Conservation (phyloP, 2,888 invertebrate species). For the Maniola hyperantus region DNA sequence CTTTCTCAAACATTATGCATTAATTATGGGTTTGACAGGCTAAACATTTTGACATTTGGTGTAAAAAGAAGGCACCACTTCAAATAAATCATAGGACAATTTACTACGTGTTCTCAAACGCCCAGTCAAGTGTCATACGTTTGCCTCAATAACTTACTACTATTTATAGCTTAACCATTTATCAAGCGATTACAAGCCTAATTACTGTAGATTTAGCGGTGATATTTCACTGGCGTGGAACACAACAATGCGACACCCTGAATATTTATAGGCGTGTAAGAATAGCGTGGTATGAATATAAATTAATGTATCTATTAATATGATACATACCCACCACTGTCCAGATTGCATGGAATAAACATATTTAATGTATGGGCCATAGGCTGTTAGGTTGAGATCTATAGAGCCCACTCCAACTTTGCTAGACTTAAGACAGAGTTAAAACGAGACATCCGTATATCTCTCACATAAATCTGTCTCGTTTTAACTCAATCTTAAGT, state of each 20-base stretch:
- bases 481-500: too few relatives aligned
- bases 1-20: too few relatives aligned
- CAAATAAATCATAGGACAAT: background rate
- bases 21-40: background rate
- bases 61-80: too few relatives aligned
- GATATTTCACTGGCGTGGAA: background rate
- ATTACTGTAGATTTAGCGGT: background rate
- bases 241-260: slow-evolving; percentile 23
- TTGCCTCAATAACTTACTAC: slow-evolving; percentile 5
- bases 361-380: background rate
- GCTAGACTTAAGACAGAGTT: too few relatives aligned
- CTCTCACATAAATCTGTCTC: too few relatives aligned
- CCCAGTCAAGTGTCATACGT: slow-evolving; percentile 1
- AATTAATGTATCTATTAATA: slow-evolving; percentile 39
- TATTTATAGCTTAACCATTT: slow-evolving; percentile 9
- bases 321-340: slow-evolving; percentile 73
- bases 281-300: slow-evolving; percentile 47
- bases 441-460: too few relatives aligned
- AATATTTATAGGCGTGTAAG: slow-evolving; percentile 43
- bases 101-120: background rate
- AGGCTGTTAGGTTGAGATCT: too few relatives aligned
- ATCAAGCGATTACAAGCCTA: background rate
- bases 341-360: slow-evolving; percentile 54
- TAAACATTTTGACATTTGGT: background rate
- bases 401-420: too few relatives aligned